phyloP scores from a whole-genome alignment of 2,113 vertebrate species.

The Brachionichthys hirsutus region DNA sequence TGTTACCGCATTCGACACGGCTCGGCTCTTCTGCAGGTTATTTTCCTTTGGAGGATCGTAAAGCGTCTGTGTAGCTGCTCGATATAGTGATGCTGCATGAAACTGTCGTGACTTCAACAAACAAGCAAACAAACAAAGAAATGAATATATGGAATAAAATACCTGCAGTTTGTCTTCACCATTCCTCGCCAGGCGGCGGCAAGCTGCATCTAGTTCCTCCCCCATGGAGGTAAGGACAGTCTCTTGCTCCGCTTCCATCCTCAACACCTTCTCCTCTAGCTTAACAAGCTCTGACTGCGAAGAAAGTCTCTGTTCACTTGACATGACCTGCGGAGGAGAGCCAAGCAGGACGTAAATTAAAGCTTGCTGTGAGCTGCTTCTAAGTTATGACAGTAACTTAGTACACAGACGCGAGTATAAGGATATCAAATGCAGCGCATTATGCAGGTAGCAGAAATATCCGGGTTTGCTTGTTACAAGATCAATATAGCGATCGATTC shows the following conservation, averaged over 20 bases:
- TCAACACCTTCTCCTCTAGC: slow-evolving; percentile 80
- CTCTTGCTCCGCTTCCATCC: slow-evolving; percentile 84
- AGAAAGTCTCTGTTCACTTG: slow-evolving; percentile 71
- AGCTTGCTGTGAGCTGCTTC: neutral
- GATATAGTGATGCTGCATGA: too few species aligned
- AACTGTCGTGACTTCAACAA: too few species aligned
- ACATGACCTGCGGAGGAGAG: slow-evolving; percentile 46
- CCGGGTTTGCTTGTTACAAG: neutral
- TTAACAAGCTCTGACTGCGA: slow-evolving; percentile 76
- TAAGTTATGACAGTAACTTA: neutral
- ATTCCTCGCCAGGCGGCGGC: slow-evolving; percentile 81
- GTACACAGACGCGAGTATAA: neutral
- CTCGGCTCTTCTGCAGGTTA: too few species aligned
- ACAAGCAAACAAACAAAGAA: neutral
- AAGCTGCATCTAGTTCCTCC: slow-evolving; percentile 85
- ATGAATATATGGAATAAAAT: slow-evolving; percentile 25
- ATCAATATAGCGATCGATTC: neutral
- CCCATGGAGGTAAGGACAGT: slow-evolving; percentile 83
- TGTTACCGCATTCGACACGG: too few species aligned
- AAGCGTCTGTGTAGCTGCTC: too few species aligned
- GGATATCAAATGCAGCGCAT: neutral
- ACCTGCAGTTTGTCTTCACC: slow-evolving; percentile 88
- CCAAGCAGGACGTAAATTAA: slow-evolving; percentile 11
- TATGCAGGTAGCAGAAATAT: neutral
- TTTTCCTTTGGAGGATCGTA: too few species aligned